Percentiles rank a stretch among this genome's conserved stretches.
Evolutionary conservation across 2,888 invertebrate species (phyloP).

Genomic region (Deilephila elpenor): DNA sequence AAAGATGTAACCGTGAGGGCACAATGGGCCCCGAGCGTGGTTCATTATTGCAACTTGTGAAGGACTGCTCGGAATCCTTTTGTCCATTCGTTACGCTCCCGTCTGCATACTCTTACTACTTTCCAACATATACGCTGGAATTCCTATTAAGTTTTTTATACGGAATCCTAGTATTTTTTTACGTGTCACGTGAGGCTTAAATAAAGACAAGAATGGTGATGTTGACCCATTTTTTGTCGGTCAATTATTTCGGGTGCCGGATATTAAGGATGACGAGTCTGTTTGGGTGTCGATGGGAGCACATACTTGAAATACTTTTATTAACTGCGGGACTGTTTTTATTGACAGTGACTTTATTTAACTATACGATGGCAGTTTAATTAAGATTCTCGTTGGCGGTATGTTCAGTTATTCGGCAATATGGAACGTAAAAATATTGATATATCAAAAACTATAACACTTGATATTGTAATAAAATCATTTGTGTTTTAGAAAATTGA

Average conservation of each 20-base stretch:
- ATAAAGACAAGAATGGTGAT: constrained; percentile 19
- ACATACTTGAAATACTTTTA: background rate
- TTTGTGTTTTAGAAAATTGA: too few species aligned
- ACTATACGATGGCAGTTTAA: background rate
- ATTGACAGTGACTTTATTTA: background rate
- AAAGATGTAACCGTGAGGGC: constrained; percentile 52
- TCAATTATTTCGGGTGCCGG: constrained; percentile 16
- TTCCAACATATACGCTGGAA: constrained; percentile 46
- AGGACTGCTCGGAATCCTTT: constrained; percentile 63
- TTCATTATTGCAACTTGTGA: constrained; percentile 66
- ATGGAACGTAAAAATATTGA: too few species aligned
- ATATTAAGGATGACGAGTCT: constrained; percentile 26
- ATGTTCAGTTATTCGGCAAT: too few species aligned
- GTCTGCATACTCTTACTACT: constrained; percentile 56
- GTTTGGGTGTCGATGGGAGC: background rate
- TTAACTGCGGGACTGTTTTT: background rate
- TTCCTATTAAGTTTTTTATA: constrained; percentile 33
- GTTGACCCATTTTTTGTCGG: constrained; percentile 19
- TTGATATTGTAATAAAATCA: too few species aligned
- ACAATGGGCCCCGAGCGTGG: constrained; percentile 56
- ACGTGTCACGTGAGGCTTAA: background rate
- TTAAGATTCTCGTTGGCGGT: background rate
- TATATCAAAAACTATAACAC: too few species aligned
- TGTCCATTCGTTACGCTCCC: constrained; percentile 66
- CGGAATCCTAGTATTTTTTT: background rate